Percentiles rank a stretch among this genome's conserved stretches.
Conservation (phyloP, 2,113 vertebrate genomes). For the Romanogobio albipinnatus region DNA sequence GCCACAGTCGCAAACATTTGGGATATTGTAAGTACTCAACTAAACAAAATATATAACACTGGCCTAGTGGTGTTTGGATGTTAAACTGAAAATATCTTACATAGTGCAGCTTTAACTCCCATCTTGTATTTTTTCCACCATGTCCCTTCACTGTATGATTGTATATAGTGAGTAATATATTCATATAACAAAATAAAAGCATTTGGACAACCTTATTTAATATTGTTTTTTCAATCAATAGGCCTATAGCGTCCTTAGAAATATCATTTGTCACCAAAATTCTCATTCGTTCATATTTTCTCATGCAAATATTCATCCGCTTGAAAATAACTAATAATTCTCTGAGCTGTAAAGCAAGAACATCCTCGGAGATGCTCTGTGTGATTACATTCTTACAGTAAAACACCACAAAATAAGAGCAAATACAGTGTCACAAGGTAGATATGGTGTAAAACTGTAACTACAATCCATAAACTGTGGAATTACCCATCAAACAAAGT, state of each 20-base stretch:
- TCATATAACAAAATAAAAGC: not conserved
- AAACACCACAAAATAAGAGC: not conserved
- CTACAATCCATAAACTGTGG: not conserved
- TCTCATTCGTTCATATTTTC: not conserved
- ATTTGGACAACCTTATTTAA: not conserved
- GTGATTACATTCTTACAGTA: conserved; percentile 18
- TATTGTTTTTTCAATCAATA: not conserved
- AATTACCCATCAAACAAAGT: not conserved
- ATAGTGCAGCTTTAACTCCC: too few species aligned
- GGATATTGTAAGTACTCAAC: too few species aligned
- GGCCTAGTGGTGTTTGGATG: too few species aligned
- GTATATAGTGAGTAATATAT: not conserved
- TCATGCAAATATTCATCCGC: not conserved
- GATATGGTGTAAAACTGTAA: conserved; percentile 17
- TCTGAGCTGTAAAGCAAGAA: not conserved
- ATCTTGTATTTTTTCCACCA: not conserved
- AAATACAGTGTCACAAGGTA: conserved; percentile 4
- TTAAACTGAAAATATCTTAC: too few species aligned
- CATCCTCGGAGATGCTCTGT: not conserved
- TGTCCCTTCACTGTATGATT: too few species aligned
- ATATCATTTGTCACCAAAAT: not conserved
- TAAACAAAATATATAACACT: too few species aligned
- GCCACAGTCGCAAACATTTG: too few species aligned
- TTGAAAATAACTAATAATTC: not conserved
- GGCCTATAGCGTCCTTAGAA: not conserved